Percentiles rank a stretch among this genome's conserved stretches.
These are phyloP conservation scores for Eretmocerus hayati DNA, from an alignment of 2,888 invertebrate genomes.

Conservation along the genomic window DNA sequence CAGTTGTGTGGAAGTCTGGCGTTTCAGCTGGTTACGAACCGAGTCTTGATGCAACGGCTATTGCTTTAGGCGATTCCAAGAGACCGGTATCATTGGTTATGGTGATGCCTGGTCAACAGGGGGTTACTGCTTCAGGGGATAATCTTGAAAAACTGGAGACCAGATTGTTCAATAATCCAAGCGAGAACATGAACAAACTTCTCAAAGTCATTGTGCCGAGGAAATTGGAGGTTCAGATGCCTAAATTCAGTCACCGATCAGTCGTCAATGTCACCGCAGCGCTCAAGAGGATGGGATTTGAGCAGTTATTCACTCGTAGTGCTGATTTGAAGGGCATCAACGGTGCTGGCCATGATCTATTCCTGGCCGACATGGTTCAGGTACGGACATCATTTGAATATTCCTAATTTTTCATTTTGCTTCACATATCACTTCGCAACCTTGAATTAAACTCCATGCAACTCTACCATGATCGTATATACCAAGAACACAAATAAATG, in stretches of 20 bases:
- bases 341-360: constrained; percentile 70
- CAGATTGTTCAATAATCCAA: constrained; percentile 60
- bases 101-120: constrained; percentile 80
- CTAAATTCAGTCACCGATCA: constrained; percentile 76
- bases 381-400: constrained; percentile 28
- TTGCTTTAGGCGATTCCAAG: constrained; percentile 65
- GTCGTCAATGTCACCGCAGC: constrained; percentile 74
- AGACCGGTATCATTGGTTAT: constrained; percentile 72
- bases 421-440: too few species aligned
- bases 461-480: too few species aligned
- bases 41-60: constrained; percentile 74
- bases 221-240: constrained; percentile 75
- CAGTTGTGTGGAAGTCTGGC: constrained; percentile 67
- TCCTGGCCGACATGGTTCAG: constrained; percentile 78
- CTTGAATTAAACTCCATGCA: too few species aligned
- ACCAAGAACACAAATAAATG: too few species aligned
- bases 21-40: constrained; percentile 83
- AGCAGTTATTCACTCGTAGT: constrained; percentile 67
- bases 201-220: constrained; percentile 68
- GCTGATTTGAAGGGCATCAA: constrained; percentile 80
- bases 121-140: constrained; percentile 70
- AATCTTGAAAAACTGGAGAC: constrained; percentile 69
- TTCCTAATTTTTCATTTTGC: not conserved
- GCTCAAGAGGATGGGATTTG: constrained; percentile 72
- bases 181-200: constrained; percentile 67